Evolutionary conservation across 2,113 vertebrate species (phyloP).

Genomic region (Forbesichthys papilliferus): DNA sequence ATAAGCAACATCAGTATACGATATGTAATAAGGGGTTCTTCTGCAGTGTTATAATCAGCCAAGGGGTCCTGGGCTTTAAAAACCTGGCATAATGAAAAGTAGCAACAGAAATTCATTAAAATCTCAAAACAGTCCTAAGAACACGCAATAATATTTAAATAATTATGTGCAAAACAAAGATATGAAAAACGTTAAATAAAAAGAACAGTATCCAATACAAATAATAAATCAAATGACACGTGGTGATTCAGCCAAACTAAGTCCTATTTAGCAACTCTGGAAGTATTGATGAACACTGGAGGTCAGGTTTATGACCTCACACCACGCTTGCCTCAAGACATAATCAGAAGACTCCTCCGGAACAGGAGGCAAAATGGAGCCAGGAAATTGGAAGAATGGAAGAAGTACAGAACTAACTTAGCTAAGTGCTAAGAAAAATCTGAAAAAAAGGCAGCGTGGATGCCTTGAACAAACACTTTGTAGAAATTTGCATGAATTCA

Average conservation of each 20-base stretch:
- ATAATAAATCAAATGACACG: constrained; percentile 52
- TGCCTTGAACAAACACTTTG: background rate
- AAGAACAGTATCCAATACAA: no score
- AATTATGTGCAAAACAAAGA: no score
- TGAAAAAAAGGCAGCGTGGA: constrained; percentile 12
- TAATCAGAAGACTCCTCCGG: constrained; percentile 38
- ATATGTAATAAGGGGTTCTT: no score
- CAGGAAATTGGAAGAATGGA: constrained; percentile 21
- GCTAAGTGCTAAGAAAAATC: constrained; percentile 7
- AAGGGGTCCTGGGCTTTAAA: no score
- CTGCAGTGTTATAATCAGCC: no score
- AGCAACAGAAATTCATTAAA: no score
- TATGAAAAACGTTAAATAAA: no score
- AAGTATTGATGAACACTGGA: constrained; percentile 39
- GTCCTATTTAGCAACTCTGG: constrained; percentile 64
- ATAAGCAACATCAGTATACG: no score
- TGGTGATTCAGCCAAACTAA: constrained; percentile 59
- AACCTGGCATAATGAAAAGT: no score
- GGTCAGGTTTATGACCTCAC: constrained; percentile 38
- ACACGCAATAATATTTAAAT: no score
- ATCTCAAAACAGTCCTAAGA: no score
- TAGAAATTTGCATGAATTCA: no score
- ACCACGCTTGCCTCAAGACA: constrained; percentile 17
- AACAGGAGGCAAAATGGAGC: constrained; percentile 35
- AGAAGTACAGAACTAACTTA: constrained; percentile 14